phyloP scores from a whole-genome alignment of 2,113 vertebrate species.

The Axis porcinus region DNA sequence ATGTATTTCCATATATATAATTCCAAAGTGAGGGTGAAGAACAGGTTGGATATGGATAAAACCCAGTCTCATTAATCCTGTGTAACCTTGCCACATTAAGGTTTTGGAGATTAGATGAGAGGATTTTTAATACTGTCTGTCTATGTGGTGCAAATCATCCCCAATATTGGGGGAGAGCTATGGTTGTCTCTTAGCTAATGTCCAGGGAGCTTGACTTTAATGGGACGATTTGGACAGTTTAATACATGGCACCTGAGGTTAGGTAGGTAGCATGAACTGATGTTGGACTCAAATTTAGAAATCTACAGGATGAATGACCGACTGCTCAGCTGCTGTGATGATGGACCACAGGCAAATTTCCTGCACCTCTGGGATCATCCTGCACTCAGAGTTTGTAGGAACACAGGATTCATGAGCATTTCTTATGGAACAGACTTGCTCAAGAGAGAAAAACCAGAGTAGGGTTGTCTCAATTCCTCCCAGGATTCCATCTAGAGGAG shows the following conservation, averaged over 20 bases:
- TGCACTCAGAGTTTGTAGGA: not conserved
- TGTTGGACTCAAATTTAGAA: not conserved
- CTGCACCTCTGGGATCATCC: not conserved
- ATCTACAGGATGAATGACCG: not conserved
- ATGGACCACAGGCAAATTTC: too few species aligned
- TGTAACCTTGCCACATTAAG: not conserved
- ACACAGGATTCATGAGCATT: not conserved
- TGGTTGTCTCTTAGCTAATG: not conserved
- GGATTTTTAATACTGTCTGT: not conserved
- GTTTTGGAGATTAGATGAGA: not conserved
- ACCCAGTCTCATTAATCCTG: not conserved
- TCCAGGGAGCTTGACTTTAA: not conserved
- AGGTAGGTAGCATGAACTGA: not conserved
- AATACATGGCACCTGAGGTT: not conserved
- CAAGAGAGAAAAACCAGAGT: not conserved
- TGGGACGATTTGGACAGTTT: not conserved
- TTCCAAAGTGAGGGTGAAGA: not conserved
- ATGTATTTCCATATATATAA: not conserved
- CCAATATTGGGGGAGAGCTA: not conserved
- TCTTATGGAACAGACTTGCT: not conserved
- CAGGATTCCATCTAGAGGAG: not conserved
- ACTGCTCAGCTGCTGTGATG: not conserved
- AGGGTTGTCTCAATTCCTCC: not conserved
- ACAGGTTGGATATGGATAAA: not conserved
- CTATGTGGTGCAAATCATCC: not conserved